Evolutionary conservation across 35 echinoderm and acorn worm genomes (phyloP), one percentile per base, ranked within the genome.

Genomic region (Heliocidaris erythrogramma): DNA sequence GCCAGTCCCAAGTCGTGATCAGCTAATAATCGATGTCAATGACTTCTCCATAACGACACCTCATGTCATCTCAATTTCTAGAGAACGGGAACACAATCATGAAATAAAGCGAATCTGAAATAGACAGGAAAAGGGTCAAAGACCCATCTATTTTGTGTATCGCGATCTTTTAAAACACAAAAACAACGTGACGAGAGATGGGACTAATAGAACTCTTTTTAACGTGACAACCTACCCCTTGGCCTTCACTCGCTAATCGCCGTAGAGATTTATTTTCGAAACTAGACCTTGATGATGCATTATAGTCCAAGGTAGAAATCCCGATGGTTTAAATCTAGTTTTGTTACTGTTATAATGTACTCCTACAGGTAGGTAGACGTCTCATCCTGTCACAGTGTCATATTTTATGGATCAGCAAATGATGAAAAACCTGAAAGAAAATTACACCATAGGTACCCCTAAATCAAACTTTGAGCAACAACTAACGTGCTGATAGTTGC

Each of bases 361-460:
- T 78, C 27, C 21, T 8, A 24, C 65, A 78, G 65, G 65, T 78
- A 78, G 65, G 65, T 78, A 78, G 65, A 24, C 65, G 27, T 78
- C 65, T 78, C 65, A 78, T 35, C 93, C 14, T 35, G 42, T 85
- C 30, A 94, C 30, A 85, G 65, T 85, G 24, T 94, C 60, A 32
- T 85, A 49, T 94, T 94, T 85, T 85, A 31, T 47, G 93, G 6
- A 11, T 85, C 3, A 69, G 31, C 85, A 94, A 61, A 5, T n/a
- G 93, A 48, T 60, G 60, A 85, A 69, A 48, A 85, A 48, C 14
- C 85, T 42, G 93, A 85, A 17, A 85, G 42, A 69, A 60, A 42
- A 14, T 60, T 18, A 14, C 59, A 18, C 59, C 18, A 3, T 42
- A 42, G 35, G 3, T 42, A 42, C 35, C 27, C 65, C 27, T 78